Percentiles rank a stretch among this genome's conserved stretches.
Conservation (phyloP, 2,888 invertebrate genomes). For the Lepidochrysops patricia region DNA sequence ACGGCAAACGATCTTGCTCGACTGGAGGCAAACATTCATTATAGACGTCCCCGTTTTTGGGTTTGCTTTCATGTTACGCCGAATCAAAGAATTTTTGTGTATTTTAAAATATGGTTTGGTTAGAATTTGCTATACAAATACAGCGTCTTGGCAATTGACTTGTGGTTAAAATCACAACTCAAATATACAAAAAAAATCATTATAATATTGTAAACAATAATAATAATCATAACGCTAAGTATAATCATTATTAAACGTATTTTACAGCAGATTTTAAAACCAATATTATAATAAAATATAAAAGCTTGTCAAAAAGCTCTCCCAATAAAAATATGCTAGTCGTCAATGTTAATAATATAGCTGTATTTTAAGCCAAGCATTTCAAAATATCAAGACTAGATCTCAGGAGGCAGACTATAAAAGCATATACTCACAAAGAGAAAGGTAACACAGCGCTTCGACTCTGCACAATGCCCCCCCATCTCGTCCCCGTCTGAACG, state of each 20-base stretch:
- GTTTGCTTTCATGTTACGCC: background rate
- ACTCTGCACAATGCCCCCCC: constrained; percentile 44
- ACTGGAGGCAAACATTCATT: constrained; percentile 9
- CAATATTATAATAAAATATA: no score
- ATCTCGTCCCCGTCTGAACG: constrained; percentile 33
- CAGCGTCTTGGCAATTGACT: background rate
- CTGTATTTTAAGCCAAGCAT: no score
- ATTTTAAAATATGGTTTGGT: background rate
- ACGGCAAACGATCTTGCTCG: constrained; percentile 2
- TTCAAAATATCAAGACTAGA: background rate
- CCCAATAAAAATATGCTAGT: no score
- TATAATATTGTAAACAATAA: no score
- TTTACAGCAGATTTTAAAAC: no score
- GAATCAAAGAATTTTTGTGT: background rate
- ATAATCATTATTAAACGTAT: no score
- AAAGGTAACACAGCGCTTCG: constrained; percentile 47
- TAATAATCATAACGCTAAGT: no score
- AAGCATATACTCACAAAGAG: constrained; percentile 1
- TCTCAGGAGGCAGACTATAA: background rate
- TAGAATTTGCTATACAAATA: background rate
- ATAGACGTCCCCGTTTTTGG: background rate
- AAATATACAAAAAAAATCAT: no score
- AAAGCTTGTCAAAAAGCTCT: no score
- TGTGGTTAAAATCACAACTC: background rate
- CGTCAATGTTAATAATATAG: no score